Base-by-base conservation (phyloP, 1,140 invertebrate species). In the Cotesia chilonis region DNA sequence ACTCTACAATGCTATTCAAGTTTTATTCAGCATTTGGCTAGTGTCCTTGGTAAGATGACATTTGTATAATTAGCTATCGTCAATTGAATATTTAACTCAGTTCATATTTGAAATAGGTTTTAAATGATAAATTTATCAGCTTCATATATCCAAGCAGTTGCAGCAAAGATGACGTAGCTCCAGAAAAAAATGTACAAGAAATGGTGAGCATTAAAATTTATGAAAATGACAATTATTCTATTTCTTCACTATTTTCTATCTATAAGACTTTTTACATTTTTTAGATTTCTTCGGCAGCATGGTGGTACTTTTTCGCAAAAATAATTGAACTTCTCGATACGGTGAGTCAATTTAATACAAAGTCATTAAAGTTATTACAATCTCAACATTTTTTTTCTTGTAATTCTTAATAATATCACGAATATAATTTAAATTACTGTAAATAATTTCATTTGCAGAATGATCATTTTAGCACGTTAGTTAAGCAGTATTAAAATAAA, bases 301-400 rank as follows among this genome's bases (percentile, higher is more conserved):
- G 89, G 89, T 89, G 88, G 88, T 90, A 89, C 72, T 88, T 90
- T 67, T 79, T 90, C 6, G 85, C 87, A 0, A 93, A 93, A 86
- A 78, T 92, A 1, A 88, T 88, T 2, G 92, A 93, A 75, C 87
- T 93, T 10, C 74, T 92, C 5, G 92, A 93, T 74, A 93, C 94
- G 75, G 85, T 86, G 68, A 83, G 84, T 75, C 12, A 47, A 28
- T 28, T 28, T 2, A 28, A 28, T 28, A 28, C 28, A 28, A 28
- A 28, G 28, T 28, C 28, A 28, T 28, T 28, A 28, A 28, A 28
- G 28, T 3, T 28, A 28, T 28, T 28, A 28, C 28, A 28, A 28
- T 28, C 28, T 28, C 28, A 28, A 28, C 1, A 17, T 17, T 17
- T 28, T 28, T 28, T 28, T 28, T 28, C 2, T 28, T 28, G 20